phyloP scores from a whole-genome alignment of 2,113 vertebrate species.

The Embiotoca jacksoni region DNA sequence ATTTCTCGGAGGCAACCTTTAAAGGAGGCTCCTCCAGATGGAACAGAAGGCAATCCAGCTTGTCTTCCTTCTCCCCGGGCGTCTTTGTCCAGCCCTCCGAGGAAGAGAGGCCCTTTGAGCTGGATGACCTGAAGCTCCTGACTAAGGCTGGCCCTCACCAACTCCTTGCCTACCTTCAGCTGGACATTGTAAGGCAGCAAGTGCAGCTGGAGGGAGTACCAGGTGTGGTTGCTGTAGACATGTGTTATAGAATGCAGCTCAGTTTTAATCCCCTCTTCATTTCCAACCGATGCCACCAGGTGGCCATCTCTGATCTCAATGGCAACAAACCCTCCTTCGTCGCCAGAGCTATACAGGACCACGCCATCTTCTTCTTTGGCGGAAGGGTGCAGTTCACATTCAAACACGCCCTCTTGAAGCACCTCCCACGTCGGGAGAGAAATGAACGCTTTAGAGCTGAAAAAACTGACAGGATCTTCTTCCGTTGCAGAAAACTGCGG shows the following conservation, averaged over 20 bases:
- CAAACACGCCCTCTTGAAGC: conserved; percentile 76
- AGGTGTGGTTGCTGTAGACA: conserved; percentile 81
- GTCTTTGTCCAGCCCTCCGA: conserved; percentile 85
- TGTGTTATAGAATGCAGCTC: conserved; percentile 79
- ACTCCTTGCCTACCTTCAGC: conserved; percentile 84
- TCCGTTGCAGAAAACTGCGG: conserved; percentile 89
- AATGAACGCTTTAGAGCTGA: conserved; percentile 89
- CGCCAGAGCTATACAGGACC: conserved; percentile 86
- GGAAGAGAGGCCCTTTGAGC: conserved; percentile 83
- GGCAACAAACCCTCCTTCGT: conserved; percentile 83
- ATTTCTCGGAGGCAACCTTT: conserved; percentile 90
- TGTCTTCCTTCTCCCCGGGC: conserved; percentile 70
- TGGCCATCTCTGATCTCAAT: conserved; percentile 87
- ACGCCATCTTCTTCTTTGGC: conserved; percentile 80
- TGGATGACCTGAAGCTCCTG: conserved; percentile 71
- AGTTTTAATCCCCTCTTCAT: conserved; percentile 69
- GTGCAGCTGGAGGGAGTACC: conserved; percentile 86
- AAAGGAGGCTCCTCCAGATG: conserved; percentile 84
- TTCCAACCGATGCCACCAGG: conserved; percentile 83
- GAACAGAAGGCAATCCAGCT: conserved; percentile 77
- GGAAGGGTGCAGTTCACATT: conserved; percentile 84
- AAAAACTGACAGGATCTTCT: conserved; percentile 89
- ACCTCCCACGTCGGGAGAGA: conserved; percentile 85
- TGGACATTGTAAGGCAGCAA: conserved; percentile 81
- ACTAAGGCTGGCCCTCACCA: conserved; percentile 75